A percentile compares a stretch with the other conserved stretches of the same genome.
These are phyloP conservation scores for Pseudochaenichthys georgianus DNA, from an alignment of 2,797 vertebrate genomes.

Conservation along the genomic window DNA sequence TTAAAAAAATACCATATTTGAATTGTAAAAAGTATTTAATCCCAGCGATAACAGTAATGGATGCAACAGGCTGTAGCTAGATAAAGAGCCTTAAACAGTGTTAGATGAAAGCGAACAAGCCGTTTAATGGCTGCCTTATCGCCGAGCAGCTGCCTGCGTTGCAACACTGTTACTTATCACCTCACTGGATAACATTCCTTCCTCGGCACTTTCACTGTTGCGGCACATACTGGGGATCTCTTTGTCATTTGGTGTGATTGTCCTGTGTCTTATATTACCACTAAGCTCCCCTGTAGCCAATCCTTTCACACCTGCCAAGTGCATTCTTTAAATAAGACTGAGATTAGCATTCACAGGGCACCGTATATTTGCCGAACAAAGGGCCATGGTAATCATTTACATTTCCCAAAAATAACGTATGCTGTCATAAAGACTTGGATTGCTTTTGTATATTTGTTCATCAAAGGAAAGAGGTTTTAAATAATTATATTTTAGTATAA, in stretches of 20 bases:
- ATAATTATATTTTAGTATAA: too few relatives aligned
- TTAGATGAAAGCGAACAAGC: conserved; percentile 25
- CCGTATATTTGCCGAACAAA: not conserved
- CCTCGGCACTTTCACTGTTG: conserved; percentile 41
- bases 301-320: conserved; percentile 47
- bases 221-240: conserved; percentile 40
- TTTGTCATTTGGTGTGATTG: conserved; percentile 36
- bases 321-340: conserved; percentile 33
- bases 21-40: conserved; percentile 6
- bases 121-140: conserved; percentile 55
- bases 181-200: conserved; percentile 42
- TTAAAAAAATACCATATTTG: not conserved
- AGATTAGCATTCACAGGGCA: conserved; percentile 24
- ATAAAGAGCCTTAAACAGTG: conserved; percentile 41
- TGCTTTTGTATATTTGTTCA: not conserved
- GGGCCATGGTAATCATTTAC: not conserved
- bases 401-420: not conserved
- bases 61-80: conserved; percentile 29
- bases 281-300: conserved; percentile 20
- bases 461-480: not conserved
- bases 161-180: conserved; percentile 31
- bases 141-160: conserved; percentile 28
- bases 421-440: not conserved
- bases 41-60: conserved; percentile 30
- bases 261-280: conserved; percentile 52